A percentile compares a stretch with the other conserved stretches of the same genome.
Conservation (phyloP, 2,888 invertebrate genomes). For the Acronicta aceris region DNA sequence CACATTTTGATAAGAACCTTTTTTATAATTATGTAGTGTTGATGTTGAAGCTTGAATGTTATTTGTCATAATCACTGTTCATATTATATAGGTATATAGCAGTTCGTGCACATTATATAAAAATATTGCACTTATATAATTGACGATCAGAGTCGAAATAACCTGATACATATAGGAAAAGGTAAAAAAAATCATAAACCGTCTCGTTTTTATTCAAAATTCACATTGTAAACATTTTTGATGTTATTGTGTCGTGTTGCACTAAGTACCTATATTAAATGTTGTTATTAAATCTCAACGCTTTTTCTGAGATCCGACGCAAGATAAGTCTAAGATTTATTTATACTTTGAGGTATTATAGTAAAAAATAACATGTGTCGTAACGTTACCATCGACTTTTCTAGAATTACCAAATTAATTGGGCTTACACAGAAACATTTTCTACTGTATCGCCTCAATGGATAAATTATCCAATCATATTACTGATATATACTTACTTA, state of each 20-base stretch:
- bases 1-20: constrained; percentile 65
- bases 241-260: constrained; percentile 67
- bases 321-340: constrained; percentile 68
- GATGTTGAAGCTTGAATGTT: constrained; percentile 48
- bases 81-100: constrained; percentile 34
- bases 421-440: background rate
- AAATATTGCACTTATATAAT: constrained; percentile 42
- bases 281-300: constrained; percentile 49
- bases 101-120: constrained; percentile 48
- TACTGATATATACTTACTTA: constrained; percentile 3
- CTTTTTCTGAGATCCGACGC: constrained; percentile 73
- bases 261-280: constrained; percentile 53
- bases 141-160: constrained; percentile 76
- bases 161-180: constrained; percentile 76
- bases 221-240: constrained; percentile 50
- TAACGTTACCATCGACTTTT: background rate
- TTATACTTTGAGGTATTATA: constrained; percentile 32
- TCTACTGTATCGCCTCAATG: constrained; percentile 18
- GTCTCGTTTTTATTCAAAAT: constrained; percentile 52
- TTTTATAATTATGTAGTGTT: constrained; percentile 40
- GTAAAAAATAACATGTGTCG: background rate
- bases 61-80: constrained; percentile 40
- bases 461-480: constrained; percentile 7
- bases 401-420: background rate
- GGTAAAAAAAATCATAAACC: constrained; percentile 54